phyloP scores from a whole-genome alignment of 2,797 vertebrate species.

The Hipposideros larvatus region DNA sequence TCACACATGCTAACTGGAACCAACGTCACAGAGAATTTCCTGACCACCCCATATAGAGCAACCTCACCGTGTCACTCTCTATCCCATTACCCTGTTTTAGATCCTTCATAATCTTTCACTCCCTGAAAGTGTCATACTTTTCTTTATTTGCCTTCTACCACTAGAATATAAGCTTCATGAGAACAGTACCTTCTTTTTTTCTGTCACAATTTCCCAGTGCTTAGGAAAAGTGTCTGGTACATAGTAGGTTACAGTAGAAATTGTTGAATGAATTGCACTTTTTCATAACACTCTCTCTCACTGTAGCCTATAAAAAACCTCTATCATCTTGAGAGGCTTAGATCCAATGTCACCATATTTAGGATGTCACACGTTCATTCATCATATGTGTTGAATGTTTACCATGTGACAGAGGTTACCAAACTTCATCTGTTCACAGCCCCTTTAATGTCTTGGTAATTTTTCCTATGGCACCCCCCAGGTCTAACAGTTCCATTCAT shows the following conservation, averaged over 20 bases:
- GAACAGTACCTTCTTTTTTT: not conserved
- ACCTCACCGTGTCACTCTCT: not conserved
- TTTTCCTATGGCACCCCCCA: not conserved
- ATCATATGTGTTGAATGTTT: not conserved
- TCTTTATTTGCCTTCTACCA: not conserved
- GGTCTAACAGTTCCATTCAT: not conserved
- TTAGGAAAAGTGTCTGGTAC: not conserved
- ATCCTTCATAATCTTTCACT: not conserved
- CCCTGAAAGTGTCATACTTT: not conserved
- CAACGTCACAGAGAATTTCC: not conserved
- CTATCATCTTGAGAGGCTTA: not conserved
- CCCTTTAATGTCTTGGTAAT: not conserved
- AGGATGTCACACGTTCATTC: not conserved
- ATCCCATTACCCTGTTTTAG: not conserved
- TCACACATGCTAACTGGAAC: not conserved
- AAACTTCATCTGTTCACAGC: not conserved
- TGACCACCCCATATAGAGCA: not conserved
- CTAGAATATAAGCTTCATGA: not conserved
- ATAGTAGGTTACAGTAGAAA: not conserved
- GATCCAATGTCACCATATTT: not conserved
- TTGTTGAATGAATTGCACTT: not conserved
- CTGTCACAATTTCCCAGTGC: not conserved
- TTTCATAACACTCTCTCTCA: conserved; percentile 7
- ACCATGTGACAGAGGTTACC: not conserved
- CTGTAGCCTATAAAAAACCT: not conserved